phyloP scores from a whole-genome alignment of 53 echinoderm and acorn worm species.

The Paracentrotus lividus region DNA sequence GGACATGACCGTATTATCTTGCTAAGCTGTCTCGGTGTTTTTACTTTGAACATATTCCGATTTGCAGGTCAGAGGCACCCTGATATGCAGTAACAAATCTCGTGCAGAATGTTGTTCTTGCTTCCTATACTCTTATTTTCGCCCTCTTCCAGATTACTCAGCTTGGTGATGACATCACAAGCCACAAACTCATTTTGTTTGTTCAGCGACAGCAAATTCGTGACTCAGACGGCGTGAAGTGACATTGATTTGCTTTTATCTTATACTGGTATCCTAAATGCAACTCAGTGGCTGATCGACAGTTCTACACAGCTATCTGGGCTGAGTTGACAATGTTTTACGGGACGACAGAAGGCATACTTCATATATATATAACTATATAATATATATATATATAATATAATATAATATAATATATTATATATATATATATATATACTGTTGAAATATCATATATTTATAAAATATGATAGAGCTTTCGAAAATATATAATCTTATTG shows the following conservation, averaged over 20 bases:
- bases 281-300: conserved; percentile 54
- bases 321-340: too few species aligned
- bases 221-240: neutral
- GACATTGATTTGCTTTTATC: conserved; percentile 43
- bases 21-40: neutral
- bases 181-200: neutral
- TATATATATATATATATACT: too few species aligned
- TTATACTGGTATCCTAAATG: conserved; percentile 40
- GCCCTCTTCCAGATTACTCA: conserved; percentile 10
- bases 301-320: too few species aligned
- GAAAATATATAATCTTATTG: too few species aligned
- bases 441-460: too few species aligned
- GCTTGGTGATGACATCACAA: conserved; percentile 45
- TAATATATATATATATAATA: too few species aligned
- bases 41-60: too few species aligned
- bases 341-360: too few species aligned
- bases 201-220: conserved; percentile 39
- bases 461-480: too few species aligned
- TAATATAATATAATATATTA: too few species aligned
- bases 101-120: neutral
- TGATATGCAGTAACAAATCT: neutral
- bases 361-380: too few species aligned
- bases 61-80: neutral
- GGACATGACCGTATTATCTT: too few species aligned
- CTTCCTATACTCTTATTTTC: neutral